Percentiles rank a stretch among this genome's conserved stretches.
These are phyloP conservation scores for Tinea trinotella DNA, from an alignment of 2,888 invertebrate genomes.

Conservation along the genomic window DNA sequence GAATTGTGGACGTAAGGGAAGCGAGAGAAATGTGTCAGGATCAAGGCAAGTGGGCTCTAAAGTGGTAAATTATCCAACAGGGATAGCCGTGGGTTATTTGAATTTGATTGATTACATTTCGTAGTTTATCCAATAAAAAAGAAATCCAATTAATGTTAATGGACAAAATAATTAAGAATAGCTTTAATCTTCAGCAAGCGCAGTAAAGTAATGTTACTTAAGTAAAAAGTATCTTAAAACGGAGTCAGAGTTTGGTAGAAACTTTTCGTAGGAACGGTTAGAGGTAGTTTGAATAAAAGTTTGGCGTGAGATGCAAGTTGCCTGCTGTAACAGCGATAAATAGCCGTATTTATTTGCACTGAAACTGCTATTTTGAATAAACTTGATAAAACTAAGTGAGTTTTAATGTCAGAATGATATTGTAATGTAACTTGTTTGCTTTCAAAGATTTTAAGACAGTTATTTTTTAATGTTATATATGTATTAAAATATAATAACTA, in stretches of 20 bases:
- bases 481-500: too few species aligned
- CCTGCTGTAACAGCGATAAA: not conserved
- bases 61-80: too few species aligned
- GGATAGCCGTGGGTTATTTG: too few species aligned
- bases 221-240: not conserved
- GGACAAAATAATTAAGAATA: not conserved
- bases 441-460: too few species aligned
- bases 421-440: not conserved
- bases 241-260: not conserved
- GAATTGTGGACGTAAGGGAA: too few species aligned
- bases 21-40: too few species aligned
- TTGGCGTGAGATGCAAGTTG: slow-evolving; percentile 3
- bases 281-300: not conserved
- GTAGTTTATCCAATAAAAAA: too few species aligned
- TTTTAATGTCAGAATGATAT: not conserved
- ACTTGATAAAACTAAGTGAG: not conserved
- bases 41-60: too few species aligned
- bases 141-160: not conserved
- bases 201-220: not conserved
- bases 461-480: too few species aligned
- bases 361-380: not conserved
- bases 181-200: not conserved
- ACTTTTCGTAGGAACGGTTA: not conserved
- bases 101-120: too few species aligned
- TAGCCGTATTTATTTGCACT: not conserved